Evolutionary conservation across 2,113 vertebrate genomes (phyloP), one percentile per base, ranked within the genome.

Genomic region (Castor canadensis): DNA sequence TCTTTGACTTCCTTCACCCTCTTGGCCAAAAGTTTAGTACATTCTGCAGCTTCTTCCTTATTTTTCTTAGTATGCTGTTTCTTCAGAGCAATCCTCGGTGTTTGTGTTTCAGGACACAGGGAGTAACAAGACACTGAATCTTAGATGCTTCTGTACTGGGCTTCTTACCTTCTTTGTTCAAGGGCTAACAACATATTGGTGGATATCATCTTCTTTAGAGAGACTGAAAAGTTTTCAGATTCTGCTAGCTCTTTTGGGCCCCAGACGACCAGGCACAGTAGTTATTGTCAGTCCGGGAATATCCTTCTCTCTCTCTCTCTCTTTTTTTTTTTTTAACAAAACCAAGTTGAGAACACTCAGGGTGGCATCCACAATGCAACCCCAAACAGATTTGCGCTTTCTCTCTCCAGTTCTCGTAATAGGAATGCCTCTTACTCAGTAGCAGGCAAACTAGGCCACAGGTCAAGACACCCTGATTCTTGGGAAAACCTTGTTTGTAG

Each of bases 1-100:
- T 99, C 99, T 97, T 99, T 99, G 95, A 99, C 99, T 97, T 99
- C 99, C 99, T 99, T 99, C 99, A 99, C 99, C 95, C 99, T 99
- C 98, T 99, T 99, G 93, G 99, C 99, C 98, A 99, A 96, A 90
- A 99, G 99, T 97, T 99, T 99, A 1, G 99, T 99, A 0, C 99
- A 99, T 52, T 99, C 99, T 0, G 99, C 99, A 6, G 99, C 99
- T 58, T 99, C 99, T 87, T 99, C 99, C 98, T 99, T 99, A 79
- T 99, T 99, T 98, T 99, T 99, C 95, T 99, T 99, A 26, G 99
- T 99, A 49, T 99, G 99, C 95, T 99, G 99, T 96, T 98, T 99
- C 99, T 99, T 99, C 86, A 99, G 98, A 87, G 99, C 99, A 83
- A 99, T 99, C 99, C 99, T 67, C 99, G 98, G 82, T 99, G 99